Evolutionary conservation across 2,888 invertebrate genomes (phyloP).

Genomic region (Seira ritae): DNA sequence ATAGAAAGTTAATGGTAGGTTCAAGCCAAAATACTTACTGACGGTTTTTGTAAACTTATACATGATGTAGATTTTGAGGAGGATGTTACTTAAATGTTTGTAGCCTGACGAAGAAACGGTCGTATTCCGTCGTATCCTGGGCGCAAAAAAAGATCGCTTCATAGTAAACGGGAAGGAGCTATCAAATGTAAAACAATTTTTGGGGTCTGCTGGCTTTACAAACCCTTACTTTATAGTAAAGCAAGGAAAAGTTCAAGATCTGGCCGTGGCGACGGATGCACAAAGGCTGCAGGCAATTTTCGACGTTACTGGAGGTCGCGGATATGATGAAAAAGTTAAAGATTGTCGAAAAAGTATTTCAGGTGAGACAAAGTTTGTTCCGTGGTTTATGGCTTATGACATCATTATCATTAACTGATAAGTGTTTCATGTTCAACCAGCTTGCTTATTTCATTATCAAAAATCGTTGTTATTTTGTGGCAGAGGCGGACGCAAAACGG

Average conservation of each 20-base stretch:
- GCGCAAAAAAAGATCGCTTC: conserved; percentile 57
- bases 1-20: conserved; percentile 60
- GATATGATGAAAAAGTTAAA: conserved; percentile 46
- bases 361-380: no score
- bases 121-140: conserved; percentile 53
- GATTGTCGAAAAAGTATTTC: conserved; percentile 24
- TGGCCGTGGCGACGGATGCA: conserved; percentile 48
- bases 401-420: background rate
- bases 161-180: conserved; percentile 61
- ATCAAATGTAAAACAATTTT: conserved; percentile 52
- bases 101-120: conserved; percentile 41
- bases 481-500: conserved; percentile 40
- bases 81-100: no score
- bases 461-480: background rate
- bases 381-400: background rate
- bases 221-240: conserved; percentile 68
- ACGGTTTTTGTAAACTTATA: background rate
- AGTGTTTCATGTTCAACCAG: background rate
- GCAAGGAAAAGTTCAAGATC: conserved; percentile 65
- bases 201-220: conserved; percentile 64
- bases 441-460: background rate
- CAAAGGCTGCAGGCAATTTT: conserved; percentile 57
- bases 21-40: background rate
- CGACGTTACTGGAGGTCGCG: conserved; percentile 58
- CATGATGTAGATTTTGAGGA: no score